Evolutionary conservation across 2,888 invertebrate species (phyloP).

Genomic region (Syritta pipiens): DNA sequence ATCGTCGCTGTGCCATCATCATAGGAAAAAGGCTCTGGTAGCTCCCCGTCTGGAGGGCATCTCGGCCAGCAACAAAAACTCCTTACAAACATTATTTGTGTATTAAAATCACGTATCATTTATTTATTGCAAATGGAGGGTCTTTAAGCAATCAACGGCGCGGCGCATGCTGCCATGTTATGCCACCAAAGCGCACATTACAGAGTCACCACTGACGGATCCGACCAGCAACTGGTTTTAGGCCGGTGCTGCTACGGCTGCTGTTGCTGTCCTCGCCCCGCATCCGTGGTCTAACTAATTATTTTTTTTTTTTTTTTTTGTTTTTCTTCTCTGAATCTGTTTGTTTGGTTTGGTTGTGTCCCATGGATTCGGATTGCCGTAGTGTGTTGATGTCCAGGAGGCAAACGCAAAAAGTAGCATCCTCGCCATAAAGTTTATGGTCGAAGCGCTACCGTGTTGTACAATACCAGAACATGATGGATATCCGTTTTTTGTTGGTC

Average conservation of each 20-base stretch:
- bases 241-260: conserved; percentile 15
- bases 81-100: conserved; percentile 75
- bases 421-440: conserved; percentile 49
- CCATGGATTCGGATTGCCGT: conserved; percentile 48
- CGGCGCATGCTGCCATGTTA: conserved; percentile 64
- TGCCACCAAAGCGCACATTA: conserved; percentile 63
- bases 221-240: conserved; percentile 62
- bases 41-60: neutral
- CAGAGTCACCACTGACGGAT: conserved; percentile 51
- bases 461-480: conserved; percentile 68
- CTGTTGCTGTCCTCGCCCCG: neutral
- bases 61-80: conserved; percentile 13
- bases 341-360: conserved; percentile 38
- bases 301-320: conserved; percentile 31
- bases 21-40: too few species aligned
- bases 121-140: conserved; percentile 77
- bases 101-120: conserved; percentile 80
- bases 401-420: conserved; percentile 10
- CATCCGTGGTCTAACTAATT: conserved; percentile 39
- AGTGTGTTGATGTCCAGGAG: conserved; percentile 41
- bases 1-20: neutral
- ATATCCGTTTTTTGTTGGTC: conserved; percentile 45
- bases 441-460: conserved; percentile 62
- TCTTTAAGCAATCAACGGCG: conserved; percentile 55
- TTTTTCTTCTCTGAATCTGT: conserved; percentile 42